Conservation (phyloP, 2,797 vertebrate genomes). For the Silurus lanzhouensis region DNA sequence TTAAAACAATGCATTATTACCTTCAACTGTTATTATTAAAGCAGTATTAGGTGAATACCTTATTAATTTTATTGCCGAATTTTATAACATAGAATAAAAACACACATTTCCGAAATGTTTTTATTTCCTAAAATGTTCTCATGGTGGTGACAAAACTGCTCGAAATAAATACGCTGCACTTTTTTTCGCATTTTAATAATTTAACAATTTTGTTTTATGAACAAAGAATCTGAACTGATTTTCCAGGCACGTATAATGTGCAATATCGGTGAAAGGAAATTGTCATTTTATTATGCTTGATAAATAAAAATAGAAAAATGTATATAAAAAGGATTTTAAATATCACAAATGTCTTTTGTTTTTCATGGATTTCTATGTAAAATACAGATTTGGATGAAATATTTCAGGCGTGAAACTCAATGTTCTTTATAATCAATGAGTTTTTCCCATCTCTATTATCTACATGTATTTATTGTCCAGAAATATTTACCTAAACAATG, state of each 20-base stretch:
- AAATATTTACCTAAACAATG: background rate
- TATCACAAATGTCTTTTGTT: background rate
- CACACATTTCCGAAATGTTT: background rate
- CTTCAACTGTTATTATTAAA: no score
- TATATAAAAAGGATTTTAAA: no score
- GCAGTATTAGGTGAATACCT: background rate
- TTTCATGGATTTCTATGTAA: background rate
- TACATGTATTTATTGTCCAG: background rate
- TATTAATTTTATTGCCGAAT: no score
- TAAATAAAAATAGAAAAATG: no score
- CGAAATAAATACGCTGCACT: background rate
- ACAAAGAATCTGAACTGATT: no score
- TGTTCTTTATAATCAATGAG: background rate
- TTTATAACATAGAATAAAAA: no score
- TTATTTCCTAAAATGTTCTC: no score
- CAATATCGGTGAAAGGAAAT: no score
- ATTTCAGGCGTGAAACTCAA: background rate
- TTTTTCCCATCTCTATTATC: background rate
- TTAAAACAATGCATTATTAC: background rate
- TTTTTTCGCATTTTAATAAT: no score
- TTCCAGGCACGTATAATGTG: no score
- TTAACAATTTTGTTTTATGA: no score
- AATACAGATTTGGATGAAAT: background rate
- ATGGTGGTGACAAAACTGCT: background rate
- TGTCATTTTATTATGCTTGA: no score